A percentile compares a stretch with the other conserved stretches of the same genome.
Conservation (phyloP, 2,797 vertebrate species). For the Glyptemys insculpta region DNA sequence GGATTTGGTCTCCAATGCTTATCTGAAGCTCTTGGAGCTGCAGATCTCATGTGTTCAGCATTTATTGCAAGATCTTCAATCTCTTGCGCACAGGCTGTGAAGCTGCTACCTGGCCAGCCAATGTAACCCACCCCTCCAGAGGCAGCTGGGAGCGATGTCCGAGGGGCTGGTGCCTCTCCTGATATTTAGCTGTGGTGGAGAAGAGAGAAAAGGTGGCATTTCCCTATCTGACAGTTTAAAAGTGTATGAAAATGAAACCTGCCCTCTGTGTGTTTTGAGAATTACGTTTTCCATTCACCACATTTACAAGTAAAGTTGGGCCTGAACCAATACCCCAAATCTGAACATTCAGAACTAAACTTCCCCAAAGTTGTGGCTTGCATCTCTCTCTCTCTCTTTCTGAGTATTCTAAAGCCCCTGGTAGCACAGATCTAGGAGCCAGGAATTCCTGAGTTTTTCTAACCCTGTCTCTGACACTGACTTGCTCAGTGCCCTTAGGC, state of each 20-base stretch:
- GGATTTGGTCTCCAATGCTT: no score
- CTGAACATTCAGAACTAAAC: background rate
- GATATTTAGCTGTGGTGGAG: background rate
- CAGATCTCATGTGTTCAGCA: background rate
- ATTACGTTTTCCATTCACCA: rapidly evolving
- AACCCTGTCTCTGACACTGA: background rate
- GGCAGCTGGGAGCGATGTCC: background rate
- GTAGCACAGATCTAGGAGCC: constrained; percentile 6
- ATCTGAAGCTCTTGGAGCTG: background rate
- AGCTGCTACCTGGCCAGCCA: background rate
- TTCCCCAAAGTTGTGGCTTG: background rate
- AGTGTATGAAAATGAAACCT: background rate
- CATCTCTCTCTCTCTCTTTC: constrained; percentile 1
- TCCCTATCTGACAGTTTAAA: no score
- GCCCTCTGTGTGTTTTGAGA: background rate
- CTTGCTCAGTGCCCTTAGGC: background rate
- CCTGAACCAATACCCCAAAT: background rate
- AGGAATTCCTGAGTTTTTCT: background rate
- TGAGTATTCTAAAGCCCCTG: background rate
- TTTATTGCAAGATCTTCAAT: background rate
- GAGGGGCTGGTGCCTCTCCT: background rate
- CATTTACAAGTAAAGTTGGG: background rate
- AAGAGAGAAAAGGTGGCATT: background rate
- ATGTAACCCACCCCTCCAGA: rapidly evolving
- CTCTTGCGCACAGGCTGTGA: background rate